These are phyloP conservation scores for Phoxinus dragarum DNA, from an alignment of 2,797 vertebrate genomes.

Conservation along the genomic window DNA sequence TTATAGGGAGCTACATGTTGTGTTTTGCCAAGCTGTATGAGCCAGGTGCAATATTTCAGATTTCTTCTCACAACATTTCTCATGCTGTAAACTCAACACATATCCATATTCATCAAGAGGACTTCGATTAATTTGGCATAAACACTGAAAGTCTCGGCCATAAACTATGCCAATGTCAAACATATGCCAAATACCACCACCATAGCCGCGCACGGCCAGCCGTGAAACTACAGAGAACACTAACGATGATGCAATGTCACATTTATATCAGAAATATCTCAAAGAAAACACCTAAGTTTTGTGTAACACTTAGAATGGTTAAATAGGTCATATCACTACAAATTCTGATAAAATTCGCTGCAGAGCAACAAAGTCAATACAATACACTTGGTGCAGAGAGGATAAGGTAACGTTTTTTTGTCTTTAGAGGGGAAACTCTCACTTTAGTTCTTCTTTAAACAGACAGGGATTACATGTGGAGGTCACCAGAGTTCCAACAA, in stretches of 20 bases:
- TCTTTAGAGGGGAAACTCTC: conserved; percentile 70
- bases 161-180: conserved; percentile 73
- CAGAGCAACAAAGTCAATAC: conserved; percentile 79
- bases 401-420: conserved; percentile 73
- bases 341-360: conserved; percentile 77
- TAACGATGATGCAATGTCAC: conserved; percentile 75
- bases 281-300: conserved; percentile 77
- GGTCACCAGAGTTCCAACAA: conserved; percentile 71
- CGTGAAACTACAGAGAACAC: conserved; percentile 78
- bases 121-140: conserved; percentile 82
- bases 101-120: conserved; percentile 60
- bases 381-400: conserved; percentile 83
- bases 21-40: conserved; percentile 56
- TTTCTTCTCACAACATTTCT: conserved; percentile 58
- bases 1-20: conserved; percentile 52
- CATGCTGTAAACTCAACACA: conserved; percentile 62
- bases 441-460: conserved; percentile 70
- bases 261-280: conserved; percentile 75
- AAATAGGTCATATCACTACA: conserved; percentile 81
- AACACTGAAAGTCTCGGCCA: conserved; percentile 77
- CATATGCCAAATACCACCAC: conserved; percentile 76
- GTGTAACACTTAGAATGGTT: conserved; percentile 78
- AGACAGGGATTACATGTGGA: conserved; percentile 73
- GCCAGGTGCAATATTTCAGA: conserved; percentile 40
- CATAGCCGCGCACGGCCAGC: conserved; percentile 77